Base-by-base conservation (phyloP, 2,888 invertebrate species). In the Hypena proboscidalis region DNA sequence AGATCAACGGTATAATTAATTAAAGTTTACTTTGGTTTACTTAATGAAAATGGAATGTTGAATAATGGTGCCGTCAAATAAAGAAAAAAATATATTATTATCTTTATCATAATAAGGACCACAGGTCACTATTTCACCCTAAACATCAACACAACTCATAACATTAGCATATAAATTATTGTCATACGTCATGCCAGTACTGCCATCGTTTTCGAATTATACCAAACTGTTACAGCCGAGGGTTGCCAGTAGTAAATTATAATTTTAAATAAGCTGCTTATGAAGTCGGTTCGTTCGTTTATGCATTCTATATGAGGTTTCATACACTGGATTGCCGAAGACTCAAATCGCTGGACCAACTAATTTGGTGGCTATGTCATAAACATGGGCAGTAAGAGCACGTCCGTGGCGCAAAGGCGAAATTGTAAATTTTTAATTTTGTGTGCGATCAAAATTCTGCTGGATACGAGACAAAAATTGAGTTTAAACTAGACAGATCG, bases 181-280 rank as follows among this genome's bases (percentile, higher is more conserved):
- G 41, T 44, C 61, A 50, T 48, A 46, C 58, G 49, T 51, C 45
- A 66, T 41, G 8, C 22, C 35, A 55, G 40, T 58, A 56, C 52
- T 50, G 55, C 42, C 49, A 65, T 57, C 58, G 41, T 61, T 62
- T 57, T 47, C 49, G 51, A 53, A 65, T 58, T 53, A 44, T 58
- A 46, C 46, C 35, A 48, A 56, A 56, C 53, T 58, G 57, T 58
- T 48, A 64, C 63, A 58, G 61, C 46, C 53, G 33, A 34, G 58
- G 51, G 44, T 56, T 55, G 53, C 52, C 55, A 58, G 50, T 61
- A 60, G 64, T 65, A 68, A 70, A 81, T 83, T 82, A 81, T 78
- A 82, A 80, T 80, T 81, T 81, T 74, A 83, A 80, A 83, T 80
- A 56, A 77, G 66, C 67, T 70, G 58, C 72, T 79, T 76, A 67